A percentile compares a stretch with the other conserved stretches of the same genome.
These are phyloP conservation scores for Arizona elegans DNA, from an alignment of 2,113 vertebrate genomes.

Conservation along the genomic window DNA sequence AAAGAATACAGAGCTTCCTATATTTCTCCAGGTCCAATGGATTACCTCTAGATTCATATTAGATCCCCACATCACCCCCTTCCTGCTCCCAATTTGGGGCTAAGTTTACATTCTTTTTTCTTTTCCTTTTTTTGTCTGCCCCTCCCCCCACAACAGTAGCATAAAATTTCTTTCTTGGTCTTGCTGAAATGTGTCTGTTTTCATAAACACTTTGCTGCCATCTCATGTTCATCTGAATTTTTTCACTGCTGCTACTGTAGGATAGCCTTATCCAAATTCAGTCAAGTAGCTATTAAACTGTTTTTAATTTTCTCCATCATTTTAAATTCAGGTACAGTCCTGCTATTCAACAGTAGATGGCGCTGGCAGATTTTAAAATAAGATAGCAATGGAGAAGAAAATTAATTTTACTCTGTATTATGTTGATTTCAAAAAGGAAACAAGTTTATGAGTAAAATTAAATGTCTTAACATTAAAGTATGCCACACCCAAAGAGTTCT, in stretches of 20 bases:
- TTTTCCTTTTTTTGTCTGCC: background rate
- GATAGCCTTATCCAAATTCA: background rate
- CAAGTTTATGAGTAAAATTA: background rate
- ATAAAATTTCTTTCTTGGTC: background rate
- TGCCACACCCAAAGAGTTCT: background rate
- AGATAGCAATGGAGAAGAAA: background rate
- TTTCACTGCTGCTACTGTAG: background rate
- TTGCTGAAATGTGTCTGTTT: background rate
- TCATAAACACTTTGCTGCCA: background rate
- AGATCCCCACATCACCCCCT: background rate
- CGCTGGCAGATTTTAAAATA: background rate
- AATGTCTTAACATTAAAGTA: background rate
- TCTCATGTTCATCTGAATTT: background rate
- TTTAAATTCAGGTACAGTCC: background rate
- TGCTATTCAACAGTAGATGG: background rate
- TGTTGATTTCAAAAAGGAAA: background rate
- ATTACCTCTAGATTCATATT: background rate
- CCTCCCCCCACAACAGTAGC: background rate
- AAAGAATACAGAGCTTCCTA: background rate
- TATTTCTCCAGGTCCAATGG: background rate
- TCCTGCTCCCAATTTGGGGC: background rate
- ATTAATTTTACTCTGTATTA: background rate
- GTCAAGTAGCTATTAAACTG: background rate
- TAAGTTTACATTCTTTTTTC: background rate
- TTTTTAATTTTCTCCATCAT: background rate